Evolutionary conservation across 2,113 vertebrate genomes (phyloP).

Genomic region (Chlamydotis undulata): DNA sequence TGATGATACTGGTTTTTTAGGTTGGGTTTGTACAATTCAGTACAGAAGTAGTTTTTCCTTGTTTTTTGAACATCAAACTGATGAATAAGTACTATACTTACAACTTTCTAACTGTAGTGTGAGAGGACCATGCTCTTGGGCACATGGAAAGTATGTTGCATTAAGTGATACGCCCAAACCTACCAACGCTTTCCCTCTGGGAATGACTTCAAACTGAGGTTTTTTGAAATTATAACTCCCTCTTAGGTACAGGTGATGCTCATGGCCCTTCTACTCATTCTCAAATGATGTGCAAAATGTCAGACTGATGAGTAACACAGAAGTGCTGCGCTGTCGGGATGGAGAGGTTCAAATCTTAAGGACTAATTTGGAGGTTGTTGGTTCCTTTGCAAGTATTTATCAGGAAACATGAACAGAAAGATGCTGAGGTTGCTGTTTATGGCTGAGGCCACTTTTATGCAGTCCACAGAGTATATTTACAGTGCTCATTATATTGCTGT

Average conservation of each 20-base stretch:
- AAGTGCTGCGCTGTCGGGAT: not conserved
- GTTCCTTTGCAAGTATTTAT: conserved; percentile 40
- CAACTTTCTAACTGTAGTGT: not conserved
- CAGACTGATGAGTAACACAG: not conserved
- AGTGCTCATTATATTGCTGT: not conserved
- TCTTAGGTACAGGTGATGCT: not conserved
- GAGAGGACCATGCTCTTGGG: not conserved
- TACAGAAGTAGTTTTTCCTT: not conserved
- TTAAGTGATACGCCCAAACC: not conserved
- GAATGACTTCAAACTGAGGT: not conserved
- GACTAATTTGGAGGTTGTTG: conserved; percentile 48
- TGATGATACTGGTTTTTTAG: not conserved
- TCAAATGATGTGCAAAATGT: not conserved
- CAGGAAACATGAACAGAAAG: not conserved
- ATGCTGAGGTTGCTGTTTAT: not conserved
- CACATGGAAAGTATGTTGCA: not conserved
- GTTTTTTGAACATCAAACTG: not conserved
- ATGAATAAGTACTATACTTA: not conserved
- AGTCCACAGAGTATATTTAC: conserved; percentile 6
- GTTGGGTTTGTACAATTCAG: not conserved
- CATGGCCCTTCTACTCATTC: not conserved
- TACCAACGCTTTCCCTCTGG: not conserved
- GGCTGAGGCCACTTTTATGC: not conserved
- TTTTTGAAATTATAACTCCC: not conserved
- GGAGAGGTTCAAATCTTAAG: conserved; percentile 50